These are phyloP conservation scores for Leptinotarsa defecta DNA, from an alignment of 1,140 invertebrate species.

Conservation along the genomic window DNA sequence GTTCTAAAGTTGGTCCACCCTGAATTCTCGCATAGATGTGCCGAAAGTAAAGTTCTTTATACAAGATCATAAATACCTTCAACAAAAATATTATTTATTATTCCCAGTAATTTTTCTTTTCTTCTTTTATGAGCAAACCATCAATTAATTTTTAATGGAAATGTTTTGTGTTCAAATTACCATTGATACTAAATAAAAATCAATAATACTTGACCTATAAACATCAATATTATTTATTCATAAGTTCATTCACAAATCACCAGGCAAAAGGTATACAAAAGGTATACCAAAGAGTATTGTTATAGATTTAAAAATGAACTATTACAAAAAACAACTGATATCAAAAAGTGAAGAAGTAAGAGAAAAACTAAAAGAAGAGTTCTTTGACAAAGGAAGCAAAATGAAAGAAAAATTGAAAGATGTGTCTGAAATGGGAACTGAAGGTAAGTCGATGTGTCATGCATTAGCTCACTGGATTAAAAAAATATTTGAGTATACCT, in stretches of 20 bases:
- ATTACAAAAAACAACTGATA: constrained; percentile 47
- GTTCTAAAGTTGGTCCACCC: constrained; percentile 84
- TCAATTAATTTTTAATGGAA: too few species aligned
- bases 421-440: constrained; percentile 42
- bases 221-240: neutral
- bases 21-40: constrained; percentile 93
- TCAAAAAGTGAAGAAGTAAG: constrained; percentile 42
- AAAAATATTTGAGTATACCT: neutral
- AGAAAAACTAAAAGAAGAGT: constrained; percentile 38
- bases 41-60: constrained; percentile 97
- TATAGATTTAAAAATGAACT: constrained; percentile 35
- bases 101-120: too few species aligned
- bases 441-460: constrained; percentile 39
- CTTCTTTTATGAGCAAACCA: too few species aligned
- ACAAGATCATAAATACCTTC: constrained; percentile 87
- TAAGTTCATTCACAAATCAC: neutral
- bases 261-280: too few species aligned
- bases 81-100: constrained; percentile 26
- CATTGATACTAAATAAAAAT: neutral
- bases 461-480: neutral
- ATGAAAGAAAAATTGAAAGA: constrained; percentile 46
- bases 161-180: too few species aligned
- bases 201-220: constrained; percentile 15
- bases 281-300: too few species aligned
- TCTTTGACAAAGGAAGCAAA: constrained; percentile 37